phyloP scores from a whole-genome alignment of 2,888 invertebrate species.

The Stenotaenia linearis region DNA sequence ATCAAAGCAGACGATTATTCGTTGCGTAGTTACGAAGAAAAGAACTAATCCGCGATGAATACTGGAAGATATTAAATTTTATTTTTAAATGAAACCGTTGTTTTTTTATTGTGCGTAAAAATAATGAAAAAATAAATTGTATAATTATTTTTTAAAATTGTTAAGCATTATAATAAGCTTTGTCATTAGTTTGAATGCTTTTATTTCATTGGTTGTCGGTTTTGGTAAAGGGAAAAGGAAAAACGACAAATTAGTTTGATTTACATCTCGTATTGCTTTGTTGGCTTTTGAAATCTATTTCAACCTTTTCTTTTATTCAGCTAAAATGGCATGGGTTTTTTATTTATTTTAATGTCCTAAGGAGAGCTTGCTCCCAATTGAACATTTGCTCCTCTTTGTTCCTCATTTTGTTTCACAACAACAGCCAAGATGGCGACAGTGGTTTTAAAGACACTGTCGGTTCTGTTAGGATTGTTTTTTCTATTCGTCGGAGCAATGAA shows the following conservation, averaged over 20 bases:
- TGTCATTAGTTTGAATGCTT: too few species aligned
- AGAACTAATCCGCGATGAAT: neutral
- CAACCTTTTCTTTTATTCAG: too few species aligned
- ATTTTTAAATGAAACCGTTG: too few species aligned
- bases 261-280: neutral
- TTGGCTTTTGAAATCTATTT: neutral
- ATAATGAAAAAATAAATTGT: too few species aligned
- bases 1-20: neutral
- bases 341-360: neutral
- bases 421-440: conserved; percentile 48
- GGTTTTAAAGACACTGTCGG: conserved; percentile 81
- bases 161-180: too few species aligned
- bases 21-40: neutral
- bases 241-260: too few species aligned
- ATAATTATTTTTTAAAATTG: too few species aligned
- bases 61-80: neutral
- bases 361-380: neutral
- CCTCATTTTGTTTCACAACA: neutral
- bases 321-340: too few species aligned
- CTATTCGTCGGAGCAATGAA: conserved; percentile 91
- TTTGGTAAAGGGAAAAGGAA: too few species aligned
- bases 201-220: too few species aligned
- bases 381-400: too few species aligned
- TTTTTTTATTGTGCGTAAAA: too few species aligned
- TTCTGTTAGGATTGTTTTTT: conserved; percentile 88